Base-by-base conservation (phyloP, 2,888 invertebrate genomes). In the Drosophila subquinaria region DNA sequence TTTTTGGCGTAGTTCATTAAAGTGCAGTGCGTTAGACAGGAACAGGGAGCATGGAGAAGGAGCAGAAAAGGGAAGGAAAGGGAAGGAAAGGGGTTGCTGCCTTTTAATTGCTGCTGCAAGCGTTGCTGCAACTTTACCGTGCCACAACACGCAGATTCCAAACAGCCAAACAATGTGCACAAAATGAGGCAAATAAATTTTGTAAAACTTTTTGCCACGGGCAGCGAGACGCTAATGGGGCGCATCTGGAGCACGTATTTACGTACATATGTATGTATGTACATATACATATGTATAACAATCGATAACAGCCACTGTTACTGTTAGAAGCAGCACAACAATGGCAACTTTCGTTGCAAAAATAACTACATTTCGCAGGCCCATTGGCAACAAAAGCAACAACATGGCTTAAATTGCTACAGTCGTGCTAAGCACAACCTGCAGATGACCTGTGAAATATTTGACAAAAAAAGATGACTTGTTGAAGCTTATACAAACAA, bases 151-250 rank as follows among this genome's bases (percentile, higher is more conserved):
- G 87, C 82, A 82, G 84, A 82, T 81, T 83, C 66, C 53, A 47
- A 67, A 67, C 55, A 66, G 63, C 62, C 48, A 69, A 85, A 81
- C 81, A 82, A 81, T 86, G 83, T 66, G 72, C 70, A 70, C 75
- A 73, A 82, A 86, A 88, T 83, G 84, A 88, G 77, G 85, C 80
- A 84, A 83, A 83, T 86, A 83, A 83, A 86, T 83, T 83, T 59
- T 47, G 59, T 38, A 59, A 36, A 87, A 82, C 62, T 82, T 84
- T 84, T 82, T 67, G 57, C 71, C 52, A 64, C 47, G 52, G 67
- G 51, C 33, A 69, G 63, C 66, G 67, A 69, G 67, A 73, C 71
- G 71, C 73, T 76, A 76, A 76, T 76, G 76, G 76, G 66, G 74
- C 78, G 74, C 78, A 78, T 69, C 74, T 70, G 70, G 43, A 73